phyloP scores from a whole-genome alignment of 2,888 invertebrate genomes.

The Epistrophella euchroma region DNA sequence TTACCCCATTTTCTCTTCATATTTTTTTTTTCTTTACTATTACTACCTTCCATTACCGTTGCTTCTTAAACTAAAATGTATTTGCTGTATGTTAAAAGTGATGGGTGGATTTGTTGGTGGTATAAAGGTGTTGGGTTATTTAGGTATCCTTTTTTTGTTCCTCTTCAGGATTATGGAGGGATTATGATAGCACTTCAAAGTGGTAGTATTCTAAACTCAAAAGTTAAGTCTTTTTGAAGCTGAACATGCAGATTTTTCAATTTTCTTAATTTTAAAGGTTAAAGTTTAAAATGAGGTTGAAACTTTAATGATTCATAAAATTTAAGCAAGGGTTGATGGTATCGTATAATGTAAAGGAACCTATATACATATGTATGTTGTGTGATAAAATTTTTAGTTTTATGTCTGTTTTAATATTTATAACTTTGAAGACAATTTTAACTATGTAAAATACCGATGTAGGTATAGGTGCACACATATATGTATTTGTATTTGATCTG shows the following conservation, averaged over 20 bases:
- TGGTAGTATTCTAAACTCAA: conserved; percentile 43
- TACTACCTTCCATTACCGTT: conserved; percentile 33
- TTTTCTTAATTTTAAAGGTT: conserved; percentile 63
- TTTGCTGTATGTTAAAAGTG: conserved; percentile 25
- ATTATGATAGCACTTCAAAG: conserved; percentile 65
- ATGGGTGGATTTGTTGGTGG: not conserved
- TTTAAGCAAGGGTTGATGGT: not conserved
- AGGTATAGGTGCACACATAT: no score
- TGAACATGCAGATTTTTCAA: conserved; percentile 61
- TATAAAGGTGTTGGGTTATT: conserved; percentile 13
- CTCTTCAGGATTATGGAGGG: conserved; percentile 44
- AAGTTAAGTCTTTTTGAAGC: conserved; percentile 44
- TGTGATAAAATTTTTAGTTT: not conserved
- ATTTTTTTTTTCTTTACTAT: conserved; percentile 2
- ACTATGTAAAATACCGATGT: no score
- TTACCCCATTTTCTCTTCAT: conserved; percentile 57
- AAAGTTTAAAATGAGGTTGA: conserved; percentile 33
- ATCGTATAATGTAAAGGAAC: no score
- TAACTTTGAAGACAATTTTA: not conserved
- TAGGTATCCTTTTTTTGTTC: conserved; percentile 13
- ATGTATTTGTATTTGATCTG: no score
- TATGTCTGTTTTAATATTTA: not conserved
- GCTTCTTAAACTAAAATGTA: conserved; percentile 28
- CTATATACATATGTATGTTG: not conserved
- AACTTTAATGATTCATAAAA: conserved; percentile 43